Percentiles rank a stretch among this genome's conserved stretches.
Conservation (phyloP, 2,113 vertebrate species). For the Irena cyanogastra region DNA sequence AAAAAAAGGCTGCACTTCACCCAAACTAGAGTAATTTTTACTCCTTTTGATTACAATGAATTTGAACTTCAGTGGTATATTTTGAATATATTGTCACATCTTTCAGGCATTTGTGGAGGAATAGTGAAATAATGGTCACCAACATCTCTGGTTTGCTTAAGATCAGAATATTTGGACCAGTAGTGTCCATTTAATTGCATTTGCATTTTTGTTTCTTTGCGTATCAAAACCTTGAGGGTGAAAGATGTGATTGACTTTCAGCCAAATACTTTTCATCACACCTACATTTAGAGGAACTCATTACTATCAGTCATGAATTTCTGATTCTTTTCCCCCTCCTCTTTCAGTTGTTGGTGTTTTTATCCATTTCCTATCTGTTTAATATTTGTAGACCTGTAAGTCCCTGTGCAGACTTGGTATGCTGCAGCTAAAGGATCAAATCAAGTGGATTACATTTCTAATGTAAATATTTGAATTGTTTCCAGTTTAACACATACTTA, state of each 20-base stretch:
- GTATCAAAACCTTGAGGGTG: background rate
- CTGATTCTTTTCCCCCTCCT: background rate
- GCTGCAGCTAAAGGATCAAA: background rate
- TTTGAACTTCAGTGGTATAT: background rate
- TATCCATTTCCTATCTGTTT: background rate
- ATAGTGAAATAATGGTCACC: background rate
- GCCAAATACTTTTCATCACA: background rate
- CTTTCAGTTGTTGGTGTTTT: background rate
- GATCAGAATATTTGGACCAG: background rate
- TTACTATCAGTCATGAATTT: background rate
- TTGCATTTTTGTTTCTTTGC: background rate
- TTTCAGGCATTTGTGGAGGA: background rate
- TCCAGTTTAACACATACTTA: background rate
- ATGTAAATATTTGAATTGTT: background rate
- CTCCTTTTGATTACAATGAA: background rate
- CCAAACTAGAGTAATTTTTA: background rate
- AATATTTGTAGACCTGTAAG: background rate
- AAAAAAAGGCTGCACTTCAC: background rate
- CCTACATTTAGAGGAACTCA: background rate
- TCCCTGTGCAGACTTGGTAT: background rate
- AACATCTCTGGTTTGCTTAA: background rate
- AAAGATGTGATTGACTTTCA: background rate
- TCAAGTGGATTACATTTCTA: background rate
- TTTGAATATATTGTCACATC: background rate
- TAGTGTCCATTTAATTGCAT: background rate